Conservation (phyloP, 1,140 invertebrate genomes). For the Nebria ingens region DNA sequence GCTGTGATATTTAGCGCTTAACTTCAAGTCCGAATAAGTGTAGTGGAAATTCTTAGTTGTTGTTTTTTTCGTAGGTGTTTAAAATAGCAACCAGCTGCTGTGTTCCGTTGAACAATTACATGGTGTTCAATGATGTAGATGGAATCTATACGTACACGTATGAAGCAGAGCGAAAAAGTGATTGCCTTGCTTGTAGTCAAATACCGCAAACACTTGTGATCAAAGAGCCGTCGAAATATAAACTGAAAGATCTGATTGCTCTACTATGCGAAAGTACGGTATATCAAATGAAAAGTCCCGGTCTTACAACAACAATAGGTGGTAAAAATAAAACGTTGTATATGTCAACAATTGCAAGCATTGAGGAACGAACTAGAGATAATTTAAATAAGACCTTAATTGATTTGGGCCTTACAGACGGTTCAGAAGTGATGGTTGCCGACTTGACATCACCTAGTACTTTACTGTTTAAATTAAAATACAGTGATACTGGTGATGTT, state of each 20-base stretch:
- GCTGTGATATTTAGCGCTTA: too few relatives aligned
- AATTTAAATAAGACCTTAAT: constrained; percentile 80
- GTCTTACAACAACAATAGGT: constrained; percentile 63
- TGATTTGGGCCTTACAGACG: constrained; percentile 74
- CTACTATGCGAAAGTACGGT: constrained; percentile 59
- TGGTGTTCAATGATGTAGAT: constrained; percentile 94
- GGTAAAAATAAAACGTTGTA: constrained; percentile 88
- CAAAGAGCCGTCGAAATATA: constrained; percentile 51
- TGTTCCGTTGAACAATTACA: constrained; percentile 85
- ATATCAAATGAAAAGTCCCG: constrained; percentile 83
- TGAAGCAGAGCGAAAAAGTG: constrained; percentile 74
- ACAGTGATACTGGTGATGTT: constrained; percentile 38
- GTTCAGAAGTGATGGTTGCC: constrained; percentile 76
- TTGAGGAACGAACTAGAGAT: constrained; percentile 74
- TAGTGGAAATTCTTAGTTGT: too few relatives aligned
- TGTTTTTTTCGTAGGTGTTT: constrained; percentile 53
- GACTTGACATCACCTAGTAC: constrained; percentile 82
- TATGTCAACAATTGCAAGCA: constrained; percentile 79
- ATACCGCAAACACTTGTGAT: constrained; percentile 59
- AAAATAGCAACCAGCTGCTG: constrained; percentile 92
- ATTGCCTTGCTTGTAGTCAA: constrained; percentile 81
- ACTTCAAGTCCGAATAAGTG: too few relatives aligned
- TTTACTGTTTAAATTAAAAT: constrained; percentile 56
- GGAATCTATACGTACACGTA: constrained; percentile 96
- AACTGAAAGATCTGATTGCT: constrained; percentile 76